Base-by-base conservation (phyloP, 2,797 vertebrate genomes). In the Chromobotia macracanthus region DNA sequence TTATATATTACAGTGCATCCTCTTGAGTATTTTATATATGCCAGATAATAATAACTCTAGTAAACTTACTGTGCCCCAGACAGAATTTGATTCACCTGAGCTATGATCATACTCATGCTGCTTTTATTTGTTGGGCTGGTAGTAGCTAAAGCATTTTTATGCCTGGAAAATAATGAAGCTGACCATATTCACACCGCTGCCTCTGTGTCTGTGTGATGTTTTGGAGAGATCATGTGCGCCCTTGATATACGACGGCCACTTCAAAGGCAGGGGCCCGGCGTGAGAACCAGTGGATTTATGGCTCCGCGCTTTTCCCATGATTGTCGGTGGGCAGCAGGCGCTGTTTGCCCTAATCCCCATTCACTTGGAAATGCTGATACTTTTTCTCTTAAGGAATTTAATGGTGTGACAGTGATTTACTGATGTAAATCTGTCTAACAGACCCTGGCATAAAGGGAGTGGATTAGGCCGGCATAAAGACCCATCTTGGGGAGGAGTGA, bases 241-340 rank as follows among this genome's bases (percentile, higher is more conserved):
- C 84, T 88, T 79, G 85, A 86, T 89, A 89, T 86, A 87, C 88
- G 88, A 89, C 28, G 79, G 88, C 89, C 89, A 91, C 92, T 94
- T 95, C 89, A 94, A 93, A 95, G 92, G 69, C 76, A 69, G 25
- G 63, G 81, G 84, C 88, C 86, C 89, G 89, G 89, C 88, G 83
- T 92, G 92, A 95, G 93, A 95, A 93, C 87, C 56, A 72, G 91
- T 84, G 86, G 92, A 91, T 93, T 94, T 94, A 92, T 88, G 86
- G 87, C 86, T 81, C 79, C 86, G 90, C 83, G 82, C 55, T 3
- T 84, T 94, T 94, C 92, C 93, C 91, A 91, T 91, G 92, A 91
- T 88, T 90, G 90, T 89, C 89, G 74, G 84, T 80, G 85, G 87
- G 87, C 87, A 91, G 90, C 91, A 90, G 84, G 86, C 84, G 85